Base-by-base conservation (phyloP, 2,888 invertebrate genomes). In the Cataglyphis cursor region DNA sequence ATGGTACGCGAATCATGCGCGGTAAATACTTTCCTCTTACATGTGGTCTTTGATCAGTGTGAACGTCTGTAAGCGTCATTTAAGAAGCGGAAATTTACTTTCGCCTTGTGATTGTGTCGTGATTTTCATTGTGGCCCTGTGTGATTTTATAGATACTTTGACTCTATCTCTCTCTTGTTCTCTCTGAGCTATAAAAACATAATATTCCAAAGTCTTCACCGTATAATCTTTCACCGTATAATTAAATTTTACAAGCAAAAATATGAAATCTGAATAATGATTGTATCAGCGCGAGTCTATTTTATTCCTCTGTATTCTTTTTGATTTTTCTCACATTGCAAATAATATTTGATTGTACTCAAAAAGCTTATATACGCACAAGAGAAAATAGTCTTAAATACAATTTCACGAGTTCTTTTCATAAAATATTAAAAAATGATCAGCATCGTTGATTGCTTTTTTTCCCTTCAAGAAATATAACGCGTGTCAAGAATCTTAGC, bases 21-120 rank as follows among this genome's bases (percentile, higher is more conserved):
- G 75, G 48, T 81, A 81, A 72, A 74, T 80, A 81, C 81, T 81
- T 81, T 81, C 81, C 21, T 65, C 65, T 75, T 73, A 31, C 61
- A 28, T 44, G 41, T 81, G 64, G 44, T 74, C 64, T 51, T 48
- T 51, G 31, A 57, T 81, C 12, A 57, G 48, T 65, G 28, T 75
- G 24, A 61, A 12, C 61, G 44, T 76, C 35, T 38, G 48, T 59
- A 61, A 66, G 76, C 76, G 76, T 48, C 5, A 74, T 64, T 81
- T 54, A 12, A n/a, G 15, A 44, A 68, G 21, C 21, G 41, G 59
- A 68, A 68, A 24, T 35, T 76, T 24, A 65, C 38, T 48, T 59
- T 44, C 18, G 41, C 31, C 24, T 38, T 35, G n/a, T 68, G 35
- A 70, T 80, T 70, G 59, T 48, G 35, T 24, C 41, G 28, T 57